Evolutionary conservation across 2,113 vertebrate species (phyloP), one percentile per base, ranked within the genome.

Genomic region (Panthera leo): DNA sequence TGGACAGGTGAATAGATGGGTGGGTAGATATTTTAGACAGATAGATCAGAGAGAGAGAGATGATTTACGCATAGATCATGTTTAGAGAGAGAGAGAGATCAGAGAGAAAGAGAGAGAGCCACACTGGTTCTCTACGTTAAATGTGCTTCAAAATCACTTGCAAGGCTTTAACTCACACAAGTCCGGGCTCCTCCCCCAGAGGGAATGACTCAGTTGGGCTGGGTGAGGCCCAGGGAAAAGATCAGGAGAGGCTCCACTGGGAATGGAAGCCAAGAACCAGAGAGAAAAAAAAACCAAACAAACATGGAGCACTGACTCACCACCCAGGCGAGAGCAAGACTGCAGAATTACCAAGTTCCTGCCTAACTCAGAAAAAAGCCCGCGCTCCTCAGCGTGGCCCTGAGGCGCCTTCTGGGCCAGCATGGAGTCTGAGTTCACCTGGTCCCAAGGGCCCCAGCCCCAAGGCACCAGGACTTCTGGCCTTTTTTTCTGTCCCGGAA

Each of bases 341-440:
- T 8, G 15, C 36, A 91, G 36, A 31, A 36, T n/a, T 23, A 36
- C 39, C 34, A 25, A 31, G n/a, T 23, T n/a, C 58, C 67, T 15
- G n/a, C 68, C 51, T 55, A 23, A 55, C 39, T 63, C 21, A 42
- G n/a, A 15, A 2, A 7, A 2, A 58, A 78, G 45, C 9, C 29
- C 12, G 0, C 5, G 31, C 16, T 8, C 21, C 21, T 1, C 39
- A 31, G 55, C n/a, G 1, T 0, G 5, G 39, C 31, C 19, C 12
- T 1, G 5, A 58, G 61, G 34, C 12, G 8, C 75, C 12, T 1
- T 19, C 29, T 13, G 7, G 76, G 0, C 4, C 2, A 0, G 2
- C 82, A 42, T 4, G 18, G 84, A 39, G 31, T 67, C 89, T 1
- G 27, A 48, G 16, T 5, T 36, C 48, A 29, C 39, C 79, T 25